Conservation (phyloP, 2,113 vertebrate genomes). For the Chloropsis cyanopogon region DNA sequence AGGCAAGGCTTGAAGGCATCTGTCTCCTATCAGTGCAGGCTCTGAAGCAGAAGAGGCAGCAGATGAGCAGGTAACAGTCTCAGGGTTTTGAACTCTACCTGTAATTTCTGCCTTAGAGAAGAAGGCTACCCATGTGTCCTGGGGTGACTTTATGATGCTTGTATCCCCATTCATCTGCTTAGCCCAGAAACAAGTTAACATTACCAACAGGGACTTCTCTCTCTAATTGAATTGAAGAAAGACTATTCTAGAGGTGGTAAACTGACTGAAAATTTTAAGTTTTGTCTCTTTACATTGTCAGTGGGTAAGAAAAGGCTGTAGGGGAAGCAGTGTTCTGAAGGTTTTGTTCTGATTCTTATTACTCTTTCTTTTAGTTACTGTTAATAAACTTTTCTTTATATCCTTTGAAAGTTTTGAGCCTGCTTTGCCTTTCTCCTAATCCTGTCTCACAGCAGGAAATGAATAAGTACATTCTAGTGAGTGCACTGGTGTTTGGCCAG, state of each 20-base stretch:
- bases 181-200: not conserved
- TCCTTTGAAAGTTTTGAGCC: not conserved
- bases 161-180: not conserved
- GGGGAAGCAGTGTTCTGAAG: not conserved
- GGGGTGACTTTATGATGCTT: not conserved
- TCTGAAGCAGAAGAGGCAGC: not conserved
- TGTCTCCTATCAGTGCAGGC: not conserved
- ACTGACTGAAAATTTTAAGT: not conserved
- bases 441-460: not conserved
- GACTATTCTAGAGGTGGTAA: not conserved
- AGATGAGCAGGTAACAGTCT: not conserved
- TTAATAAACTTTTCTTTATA: not conserved
- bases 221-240: not conserved
- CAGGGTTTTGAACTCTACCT: not conserved
- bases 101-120: not conserved
- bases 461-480: not conserved
- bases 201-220: not conserved
- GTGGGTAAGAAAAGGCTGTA: not conserved
- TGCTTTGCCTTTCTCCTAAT: not conserved
- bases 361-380: not conserved
- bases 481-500: not conserved
- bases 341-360: not conserved
- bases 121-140: not conserved
- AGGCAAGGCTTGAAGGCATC: not conserved
- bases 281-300: not conserved